phyloP scores from a whole-genome alignment of 2,888 invertebrate species.

The Nebria salina region DNA sequence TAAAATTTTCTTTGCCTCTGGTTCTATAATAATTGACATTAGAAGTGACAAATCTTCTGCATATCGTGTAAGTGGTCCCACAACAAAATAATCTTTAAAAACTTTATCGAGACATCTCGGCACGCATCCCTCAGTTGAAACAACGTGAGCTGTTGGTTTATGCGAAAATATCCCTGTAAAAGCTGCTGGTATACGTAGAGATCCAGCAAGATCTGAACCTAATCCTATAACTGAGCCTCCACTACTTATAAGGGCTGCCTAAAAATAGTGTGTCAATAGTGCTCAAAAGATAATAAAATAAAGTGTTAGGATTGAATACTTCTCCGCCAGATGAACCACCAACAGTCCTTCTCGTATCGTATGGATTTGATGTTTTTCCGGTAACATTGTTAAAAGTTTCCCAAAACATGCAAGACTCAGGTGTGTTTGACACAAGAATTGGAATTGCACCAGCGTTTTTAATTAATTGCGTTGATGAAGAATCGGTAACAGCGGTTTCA shows the following conservation, averaged over 20 bases:
- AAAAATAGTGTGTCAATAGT: conserved; percentile 53
- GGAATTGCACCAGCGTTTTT: conserved; percentile 81
- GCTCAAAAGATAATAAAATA: neutral
- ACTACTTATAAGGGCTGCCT: conserved; percentile 79
- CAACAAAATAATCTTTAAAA: conserved; percentile 77
- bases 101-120: conserved; percentile 71
- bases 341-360: conserved; percentile 75
- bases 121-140: conserved; percentile 74
- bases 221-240: conserved; percentile 85
- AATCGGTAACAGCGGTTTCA: conserved; percentile 70
- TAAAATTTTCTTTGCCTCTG: conserved; percentile 61
- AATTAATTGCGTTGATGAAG: conserved; percentile 71
- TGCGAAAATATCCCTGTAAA: conserved; percentile 95
- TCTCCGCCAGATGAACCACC: conserved; percentile 94
- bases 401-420: conserved; percentile 89
- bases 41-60: conserved; percentile 83
- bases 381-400: conserved; percentile 83
- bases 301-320: conserved; percentile 61
- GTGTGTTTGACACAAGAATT: conserved; percentile 83
- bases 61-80: conserved; percentile 90
- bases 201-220: conserved; percentile 91
- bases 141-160: conserved; percentile 79
- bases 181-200: conserved; percentile 87
- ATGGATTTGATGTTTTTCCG: conserved; percentile 86
- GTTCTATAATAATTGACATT: conserved; percentile 74